Percentiles rank a stretch among this genome's conserved stretches.
These are phyloP conservation scores for Callyntrura guangdongensis DNA, from an alignment of 2,888 invertebrate species.

Conservation along the genomic window DNA sequence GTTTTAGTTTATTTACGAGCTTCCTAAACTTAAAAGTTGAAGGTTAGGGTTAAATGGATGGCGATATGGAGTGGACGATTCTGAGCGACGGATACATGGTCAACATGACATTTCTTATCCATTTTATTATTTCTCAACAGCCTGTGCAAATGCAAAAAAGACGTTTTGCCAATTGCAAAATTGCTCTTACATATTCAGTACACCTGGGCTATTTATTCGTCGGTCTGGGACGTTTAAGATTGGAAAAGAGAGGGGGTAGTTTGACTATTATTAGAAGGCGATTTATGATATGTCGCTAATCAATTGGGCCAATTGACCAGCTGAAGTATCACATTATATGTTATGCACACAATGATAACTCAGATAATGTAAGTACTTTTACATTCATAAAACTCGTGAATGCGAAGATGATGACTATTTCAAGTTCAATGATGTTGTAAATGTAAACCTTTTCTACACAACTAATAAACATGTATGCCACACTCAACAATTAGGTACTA, in stretches of 20 bases:
- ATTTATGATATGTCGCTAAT: constrained; percentile 74
- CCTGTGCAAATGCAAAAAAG: background rate
- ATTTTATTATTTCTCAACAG: constrained; percentile 52
- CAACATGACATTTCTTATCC: constrained; percentile 75
- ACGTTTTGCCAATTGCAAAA: constrained; percentile 3
- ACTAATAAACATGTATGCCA: constrained; percentile 13
- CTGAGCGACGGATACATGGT: constrained; percentile 63
- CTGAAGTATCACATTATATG: background rate
- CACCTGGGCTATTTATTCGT: background rate
- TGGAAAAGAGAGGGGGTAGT: constrained; percentile 38
- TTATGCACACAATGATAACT: background rate
- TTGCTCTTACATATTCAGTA: background rate
- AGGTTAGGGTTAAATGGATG: constrained; percentile 64
- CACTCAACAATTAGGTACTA: background rate
- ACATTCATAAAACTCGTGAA: constrained; percentile 52
- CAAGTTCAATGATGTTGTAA: constrained; percentile 75
- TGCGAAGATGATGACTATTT: constrained; percentile 45
- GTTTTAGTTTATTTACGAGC: constrained; percentile 74
- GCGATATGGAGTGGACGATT: constrained; percentile 26
- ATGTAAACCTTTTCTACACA: constrained; percentile 6
- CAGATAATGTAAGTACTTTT: constrained; percentile 3
- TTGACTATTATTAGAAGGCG: constrained; percentile 59
- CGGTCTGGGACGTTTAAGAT: background rate
- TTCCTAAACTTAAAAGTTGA: constrained; percentile 65
- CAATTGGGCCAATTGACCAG: constrained; percentile 61